A percentile compares a stretch with the other conserved stretches of the same genome.
These are phyloP conservation scores for Sinocyclocheilus grahami DNA, from an alignment of 2,113 vertebrate genomes.

Conservation along the genomic window DNA sequence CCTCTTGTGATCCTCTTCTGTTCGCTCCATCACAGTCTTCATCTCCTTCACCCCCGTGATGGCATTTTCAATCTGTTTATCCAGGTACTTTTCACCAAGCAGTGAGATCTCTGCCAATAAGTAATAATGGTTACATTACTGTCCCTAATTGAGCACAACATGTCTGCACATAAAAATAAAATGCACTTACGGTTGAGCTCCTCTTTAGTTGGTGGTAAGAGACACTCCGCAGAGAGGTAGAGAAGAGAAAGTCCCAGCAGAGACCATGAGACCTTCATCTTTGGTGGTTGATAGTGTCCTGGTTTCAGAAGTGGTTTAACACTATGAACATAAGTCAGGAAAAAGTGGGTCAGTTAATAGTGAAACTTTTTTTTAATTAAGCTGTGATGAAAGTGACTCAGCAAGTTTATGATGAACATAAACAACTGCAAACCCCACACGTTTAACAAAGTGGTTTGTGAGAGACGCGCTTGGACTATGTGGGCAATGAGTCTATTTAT, in stretches of 20 bases:
- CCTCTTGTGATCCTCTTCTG: slow-evolving; percentile 79
- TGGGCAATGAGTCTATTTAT: slow-evolving; percentile 9
- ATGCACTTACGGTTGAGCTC: slow-evolving; percentile 77
- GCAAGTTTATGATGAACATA: background rate
- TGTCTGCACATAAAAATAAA: background rate
- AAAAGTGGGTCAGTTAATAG: background rate
- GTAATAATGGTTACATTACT: background rate
- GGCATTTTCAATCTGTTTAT: slow-evolving; percentile 85
- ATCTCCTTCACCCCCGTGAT: slow-evolving; percentile 85
- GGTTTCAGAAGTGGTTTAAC: slow-evolving; percentile 20
- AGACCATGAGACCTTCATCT: slow-evolving; percentile 68
- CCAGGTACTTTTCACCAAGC: slow-evolving; percentile 81
- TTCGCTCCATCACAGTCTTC: slow-evolving; percentile 84
- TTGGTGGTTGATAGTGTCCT: slow-evolving; percentile 52
- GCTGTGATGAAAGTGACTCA: slow-evolving; percentile 10
- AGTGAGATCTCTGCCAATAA: slow-evolving; percentile 79
- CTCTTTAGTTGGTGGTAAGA: slow-evolving; percentile 69
- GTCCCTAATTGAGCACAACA: background rate
- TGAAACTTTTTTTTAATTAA: background rate
- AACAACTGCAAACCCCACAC: background rate
- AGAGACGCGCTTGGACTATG: background rate
- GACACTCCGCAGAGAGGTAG: slow-evolving; percentile 64
- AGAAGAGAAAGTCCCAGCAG: slow-evolving; percentile 74
- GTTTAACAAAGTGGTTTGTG: background rate
- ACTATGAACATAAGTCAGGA: slow-evolving; percentile 6